A percentile compares a stretch with the other conserved stretches of the same genome.
Conservation (phyloP, 2,888 invertebrate genomes). For the Steromphala cineraria region DNA sequence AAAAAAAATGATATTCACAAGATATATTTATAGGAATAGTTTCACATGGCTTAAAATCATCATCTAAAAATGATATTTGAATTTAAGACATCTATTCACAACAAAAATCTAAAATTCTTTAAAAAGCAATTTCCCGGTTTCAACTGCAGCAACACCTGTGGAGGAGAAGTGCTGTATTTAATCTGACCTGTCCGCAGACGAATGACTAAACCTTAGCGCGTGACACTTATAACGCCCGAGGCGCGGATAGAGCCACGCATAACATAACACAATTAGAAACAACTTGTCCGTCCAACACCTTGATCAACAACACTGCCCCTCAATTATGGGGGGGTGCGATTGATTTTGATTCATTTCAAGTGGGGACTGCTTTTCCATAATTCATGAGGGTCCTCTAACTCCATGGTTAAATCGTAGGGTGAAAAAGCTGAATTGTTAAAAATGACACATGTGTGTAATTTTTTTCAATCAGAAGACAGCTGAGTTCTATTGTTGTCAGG, state of each 20-base stretch:
- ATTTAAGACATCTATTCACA: too few species aligned
- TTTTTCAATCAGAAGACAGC: background rate
- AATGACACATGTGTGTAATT: background rate
- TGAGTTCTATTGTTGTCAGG: background rate
- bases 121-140: too few species aligned
- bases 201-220: too few species aligned
- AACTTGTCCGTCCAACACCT: background rate
- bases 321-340: slow-evolving; percentile 23
- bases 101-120: too few species aligned
- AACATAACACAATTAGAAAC: slow-evolving; percentile 20
- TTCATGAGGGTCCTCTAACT: slow-evolving; percentile 9
- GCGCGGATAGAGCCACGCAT: background rate
- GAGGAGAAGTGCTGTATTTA: too few species aligned
- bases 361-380: slow-evolving; percentile 13
- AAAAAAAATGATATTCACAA: too few species aligned
- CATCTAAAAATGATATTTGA: too few species aligned
- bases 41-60: too few species aligned
- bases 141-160: too few species aligned
- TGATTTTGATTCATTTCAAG: slow-evolving; percentile 19
- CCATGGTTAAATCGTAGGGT: background rate
- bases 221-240: background rate
- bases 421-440: slow-evolving; percentile 1
- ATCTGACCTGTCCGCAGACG: too few species aligned
- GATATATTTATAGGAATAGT: too few species aligned
- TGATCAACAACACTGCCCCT: background rate